A percentile compares a stretch with the other conserved stretches of the same genome.
Conservation (phyloP, 30 jellyfish, hydroid and myxozoan genomes). For the Hydractinia symbiolongicarpus region DNA sequence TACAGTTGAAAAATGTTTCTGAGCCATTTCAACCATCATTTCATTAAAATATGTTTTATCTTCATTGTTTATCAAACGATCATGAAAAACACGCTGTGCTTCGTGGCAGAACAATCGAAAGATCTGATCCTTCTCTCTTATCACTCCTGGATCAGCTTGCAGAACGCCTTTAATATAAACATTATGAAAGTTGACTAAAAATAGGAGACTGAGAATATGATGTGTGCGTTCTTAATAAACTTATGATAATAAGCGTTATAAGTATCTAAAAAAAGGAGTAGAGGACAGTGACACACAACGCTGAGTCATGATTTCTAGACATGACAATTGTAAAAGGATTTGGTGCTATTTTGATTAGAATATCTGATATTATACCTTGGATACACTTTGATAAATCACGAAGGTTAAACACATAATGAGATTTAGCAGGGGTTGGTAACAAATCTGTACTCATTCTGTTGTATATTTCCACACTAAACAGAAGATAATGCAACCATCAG, state of each 20-base stretch:
- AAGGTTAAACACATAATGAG: slow-evolving; percentile 84
- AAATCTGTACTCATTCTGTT: slow-evolving; percentile 87
- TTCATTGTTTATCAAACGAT: slow-evolving; percentile 76
- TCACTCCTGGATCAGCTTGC: slow-evolving; percentile 94
- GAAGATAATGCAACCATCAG: neutral
- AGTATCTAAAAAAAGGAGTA: no score
- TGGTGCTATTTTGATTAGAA: no score
- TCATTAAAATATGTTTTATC: slow-evolving; percentile 76
- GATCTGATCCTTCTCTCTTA: slow-evolving; percentile 82
- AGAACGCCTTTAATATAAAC: slow-evolving; percentile 45
- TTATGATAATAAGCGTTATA: no score
- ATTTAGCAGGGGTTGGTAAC: slow-evolving; percentile 95
- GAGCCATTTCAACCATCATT: slow-evolving; percentile 80
- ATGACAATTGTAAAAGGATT: no score
- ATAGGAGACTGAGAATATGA: no score
- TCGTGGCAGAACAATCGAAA: slow-evolving; percentile 77
- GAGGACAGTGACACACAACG: neutral
- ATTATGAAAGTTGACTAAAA: neutral
- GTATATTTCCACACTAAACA: slow-evolving; percentile 73
- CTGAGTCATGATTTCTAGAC: no score
- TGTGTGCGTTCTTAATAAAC: no score
- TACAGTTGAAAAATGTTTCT: slow-evolving; percentile 78
- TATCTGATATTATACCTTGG: slow-evolving; percentile 53
- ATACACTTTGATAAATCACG: slow-evolving; percentile 89
- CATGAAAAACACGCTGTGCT: slow-evolving; percentile 92